These are phyloP conservation scores for Drosophila siamana DNA, from an alignment of 2,888 invertebrate species.

Conservation along the genomic window DNA sequence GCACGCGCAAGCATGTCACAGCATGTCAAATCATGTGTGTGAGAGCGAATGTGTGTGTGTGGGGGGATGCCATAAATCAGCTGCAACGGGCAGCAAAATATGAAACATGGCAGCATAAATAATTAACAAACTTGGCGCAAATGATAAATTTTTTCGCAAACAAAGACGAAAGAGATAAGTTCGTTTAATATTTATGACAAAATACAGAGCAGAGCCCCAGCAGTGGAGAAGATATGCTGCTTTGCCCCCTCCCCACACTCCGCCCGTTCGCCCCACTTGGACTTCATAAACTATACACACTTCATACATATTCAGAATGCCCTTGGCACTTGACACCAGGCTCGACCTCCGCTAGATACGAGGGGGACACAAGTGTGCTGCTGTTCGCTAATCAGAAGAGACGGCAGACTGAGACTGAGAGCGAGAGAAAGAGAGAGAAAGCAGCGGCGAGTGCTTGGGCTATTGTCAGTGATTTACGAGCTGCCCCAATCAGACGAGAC, in stretches of 20 bases:
- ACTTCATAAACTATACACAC: constrained; percentile 38
- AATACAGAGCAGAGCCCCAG: constrained; percentile 22
- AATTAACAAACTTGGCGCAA: constrained; percentile 85
- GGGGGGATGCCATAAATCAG: constrained; percentile 65
- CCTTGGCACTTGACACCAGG: constrained; percentile 75
- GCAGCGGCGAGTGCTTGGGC: constrained; percentile 35
- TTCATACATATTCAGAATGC: constrained; percentile 63
- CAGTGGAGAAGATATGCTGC: too few relatives aligned
- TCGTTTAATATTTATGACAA: constrained; percentile 86
- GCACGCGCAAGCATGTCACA: constrained; percentile 31
- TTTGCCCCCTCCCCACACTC: too few relatives aligned
- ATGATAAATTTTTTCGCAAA: constrained; percentile 79
- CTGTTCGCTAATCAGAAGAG: constrained; percentile 60
- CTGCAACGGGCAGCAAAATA: constrained; percentile 55
- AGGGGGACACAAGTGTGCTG: constrained; percentile 5
- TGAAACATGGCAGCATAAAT: constrained; percentile 83
- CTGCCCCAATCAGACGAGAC: constrained; percentile 77
- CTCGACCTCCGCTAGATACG: constrained; percentile 1
- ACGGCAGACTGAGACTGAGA: background rate
- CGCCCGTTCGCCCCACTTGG: too few relatives aligned
- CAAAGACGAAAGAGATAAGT: constrained; percentile 82
- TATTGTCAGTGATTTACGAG: constrained; percentile 83
- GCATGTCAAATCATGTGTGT: constrained; percentile 27
- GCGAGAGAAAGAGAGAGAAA: background rate
- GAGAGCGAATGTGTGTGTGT: constrained; percentile 10